phyloP scores from a whole-genome alignment of 64 coral and sea anemone species.

The Porites australiensis region DNA sequence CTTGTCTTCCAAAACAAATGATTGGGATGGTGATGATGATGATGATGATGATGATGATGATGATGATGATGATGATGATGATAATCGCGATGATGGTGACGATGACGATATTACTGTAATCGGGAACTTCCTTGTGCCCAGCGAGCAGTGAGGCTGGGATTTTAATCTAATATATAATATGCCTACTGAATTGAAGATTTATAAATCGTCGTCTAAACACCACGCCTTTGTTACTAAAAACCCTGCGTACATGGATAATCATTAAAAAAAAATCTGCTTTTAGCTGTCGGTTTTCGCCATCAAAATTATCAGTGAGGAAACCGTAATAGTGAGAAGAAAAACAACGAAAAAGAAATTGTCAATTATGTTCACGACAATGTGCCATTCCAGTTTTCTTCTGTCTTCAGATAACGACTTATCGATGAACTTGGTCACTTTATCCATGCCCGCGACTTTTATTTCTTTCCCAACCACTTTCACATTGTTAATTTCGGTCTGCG shows the following conservation, averaged over 20 bases:
- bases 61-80: no score
- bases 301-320: conserved; percentile 69
- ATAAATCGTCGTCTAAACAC: no score
- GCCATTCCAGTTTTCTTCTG: conserved; percentile 66
- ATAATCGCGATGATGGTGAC: no score
- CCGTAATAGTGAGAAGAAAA: conserved; percentile 55
- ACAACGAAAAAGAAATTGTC: conserved; percentile 81
- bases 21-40: no score
- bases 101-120: no score
- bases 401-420: conserved; percentile 40
- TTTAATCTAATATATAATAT: no score
- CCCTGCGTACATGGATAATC: background rate
- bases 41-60: no score
- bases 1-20: no score
- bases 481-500: background rate
- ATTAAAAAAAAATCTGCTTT: background rate
- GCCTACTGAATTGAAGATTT: no score
- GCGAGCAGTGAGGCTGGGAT: no score
- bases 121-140: no score
- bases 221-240: background rate
- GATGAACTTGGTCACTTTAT: conserved; percentile 52
- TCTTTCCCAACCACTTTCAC: conserved; percentile 4
- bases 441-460: conserved; percentile 34
- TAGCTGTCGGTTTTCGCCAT: background rate
- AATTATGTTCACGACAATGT: conserved; percentile 67